Conservation (phyloP, 2,113 vertebrate genomes). For the Anseranas semipalmata region DNA sequence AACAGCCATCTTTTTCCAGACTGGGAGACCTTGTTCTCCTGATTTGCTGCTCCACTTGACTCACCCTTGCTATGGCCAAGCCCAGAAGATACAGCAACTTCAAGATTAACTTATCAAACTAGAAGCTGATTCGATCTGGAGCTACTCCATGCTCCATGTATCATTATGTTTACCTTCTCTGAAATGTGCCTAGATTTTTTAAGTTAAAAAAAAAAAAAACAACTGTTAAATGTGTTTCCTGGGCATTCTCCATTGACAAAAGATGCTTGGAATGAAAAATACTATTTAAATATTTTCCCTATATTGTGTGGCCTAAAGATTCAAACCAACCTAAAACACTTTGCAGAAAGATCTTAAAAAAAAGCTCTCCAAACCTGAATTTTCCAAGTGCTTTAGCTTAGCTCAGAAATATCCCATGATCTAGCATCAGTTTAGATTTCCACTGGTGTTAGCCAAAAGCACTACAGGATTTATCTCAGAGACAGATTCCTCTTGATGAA, state of each 20-base stretch:
- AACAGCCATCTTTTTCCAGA: not conserved
- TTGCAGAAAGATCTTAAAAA: not conserved
- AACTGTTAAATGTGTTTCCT: not conserved
- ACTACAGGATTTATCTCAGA: not conserved
- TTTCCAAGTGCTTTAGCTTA: not conserved
- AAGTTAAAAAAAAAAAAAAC: not conserved
- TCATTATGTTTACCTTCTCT: not conserved
- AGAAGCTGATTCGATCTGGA: not conserved
- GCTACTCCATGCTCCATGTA: not conserved
- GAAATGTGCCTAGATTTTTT: not conserved
- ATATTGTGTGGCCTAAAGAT: not conserved
- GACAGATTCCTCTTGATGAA: not conserved
- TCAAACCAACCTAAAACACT: not conserved
- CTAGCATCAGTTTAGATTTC: not conserved
- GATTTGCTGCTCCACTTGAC: not conserved
- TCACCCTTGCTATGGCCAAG: not conserved
- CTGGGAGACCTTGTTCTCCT: not conserved
- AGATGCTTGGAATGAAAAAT: not conserved
- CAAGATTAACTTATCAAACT: not conserved
- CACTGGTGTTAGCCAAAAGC: not conserved
- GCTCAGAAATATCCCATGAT: not conserved
- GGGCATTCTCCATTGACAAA: not conserved
- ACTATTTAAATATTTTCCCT: not conserved
- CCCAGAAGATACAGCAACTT: not conserved
- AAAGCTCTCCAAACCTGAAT: not conserved